phyloP scores from a whole-genome alignment of 2,888 invertebrate genomes.

The Fragum whitleyi region DNA sequence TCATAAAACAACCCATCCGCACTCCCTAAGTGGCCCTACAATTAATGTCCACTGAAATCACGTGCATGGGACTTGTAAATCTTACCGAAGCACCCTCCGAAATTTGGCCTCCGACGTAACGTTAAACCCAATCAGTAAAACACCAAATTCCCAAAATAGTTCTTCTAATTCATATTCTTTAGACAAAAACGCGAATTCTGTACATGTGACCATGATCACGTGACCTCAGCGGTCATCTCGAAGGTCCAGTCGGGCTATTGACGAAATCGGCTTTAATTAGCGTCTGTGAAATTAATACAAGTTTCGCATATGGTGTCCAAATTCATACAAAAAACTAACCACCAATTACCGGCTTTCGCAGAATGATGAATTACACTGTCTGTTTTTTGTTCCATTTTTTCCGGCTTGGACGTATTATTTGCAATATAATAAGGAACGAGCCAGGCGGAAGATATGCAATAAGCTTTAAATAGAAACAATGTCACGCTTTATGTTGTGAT shows the following conservation, averaged over 20 bases:
- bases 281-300: conserved; percentile 34
- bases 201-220: conserved; percentile 25
- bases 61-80: conserved; percentile 64
- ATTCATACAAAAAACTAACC: conserved; percentile 46
- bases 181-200: conserved; percentile 26
- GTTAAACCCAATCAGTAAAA: conserved; percentile 62
- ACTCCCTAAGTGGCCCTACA: conserved; percentile 62
- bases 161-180: conserved; percentile 8
- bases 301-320: conserved; percentile 43
- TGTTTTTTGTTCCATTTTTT: conserved; percentile 16
- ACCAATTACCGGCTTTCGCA: conserved; percentile 23
- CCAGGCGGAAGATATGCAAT: conserved; percentile 10
- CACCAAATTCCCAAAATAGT: conserved; percentile 59
- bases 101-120: conserved; percentile 56
- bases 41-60: conserved; percentile 66
- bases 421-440: conserved; percentile 7
- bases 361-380: conserved; percentile 25
- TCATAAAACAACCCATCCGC: conserved; percentile 63
- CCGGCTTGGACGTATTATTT: conserved; percentile 15
- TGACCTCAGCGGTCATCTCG: conserved; percentile 29
- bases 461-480: neutral
- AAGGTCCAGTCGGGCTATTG: conserved; percentile 7
- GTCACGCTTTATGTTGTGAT: too few species aligned
- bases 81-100: conserved; percentile 39
- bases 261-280: conserved; percentile 37